A percentile compares a stretch with the other conserved stretches of the same genome.
phyloP scores from a whole-genome alignment of 2,888 invertebrate species.

The Dromius quadrimaculatus region DNA sequence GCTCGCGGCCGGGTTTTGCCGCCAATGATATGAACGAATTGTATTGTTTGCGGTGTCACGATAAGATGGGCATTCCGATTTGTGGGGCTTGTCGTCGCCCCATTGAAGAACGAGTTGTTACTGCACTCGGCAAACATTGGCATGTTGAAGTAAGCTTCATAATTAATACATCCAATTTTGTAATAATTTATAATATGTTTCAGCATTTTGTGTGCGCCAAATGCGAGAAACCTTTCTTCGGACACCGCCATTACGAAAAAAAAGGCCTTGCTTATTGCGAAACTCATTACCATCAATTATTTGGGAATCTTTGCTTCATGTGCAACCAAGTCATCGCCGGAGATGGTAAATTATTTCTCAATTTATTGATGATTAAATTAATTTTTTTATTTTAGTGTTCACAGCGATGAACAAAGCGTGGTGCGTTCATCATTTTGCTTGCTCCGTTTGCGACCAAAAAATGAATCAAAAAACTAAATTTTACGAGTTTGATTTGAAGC shows the following conservation, averaged over 20 bases:
- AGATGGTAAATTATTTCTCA: constrained; percentile 80
- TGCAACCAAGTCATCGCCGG: constrained; percentile 98
- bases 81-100: constrained; percentile 99
- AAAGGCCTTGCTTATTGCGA: constrained; percentile 99
- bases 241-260: constrained; percentile 98
- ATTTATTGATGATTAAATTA: background rate
- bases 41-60: constrained; percentile 97
- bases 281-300: constrained; percentile 98
- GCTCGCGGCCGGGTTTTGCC: constrained; percentile 89
- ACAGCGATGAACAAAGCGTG: constrained; percentile 98
- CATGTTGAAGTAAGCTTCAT: constrained; percentile 92
- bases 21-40: constrained; percentile 95
- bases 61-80: constrained; percentile 99
- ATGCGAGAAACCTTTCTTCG: constrained; percentile 99
- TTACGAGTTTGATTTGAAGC: constrained; percentile 98
- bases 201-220: constrained; percentile 99
- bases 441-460: constrained; percentile 95
- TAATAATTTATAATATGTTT: constrained; percentile 59
- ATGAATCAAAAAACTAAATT: constrained; percentile 98
- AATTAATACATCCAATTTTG: background rate
- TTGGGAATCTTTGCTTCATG: constrained; percentile 98
- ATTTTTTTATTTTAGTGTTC: constrained; percentile 78
- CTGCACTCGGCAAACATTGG: constrained; percentile 98
- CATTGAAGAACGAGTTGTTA: constrained; percentile 98
- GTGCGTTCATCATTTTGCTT: constrained; percentile 99